phyloP scores from a whole-genome alignment of 2,113 vertebrate species.

The Pangasianodon hypophthalmus region DNA sequence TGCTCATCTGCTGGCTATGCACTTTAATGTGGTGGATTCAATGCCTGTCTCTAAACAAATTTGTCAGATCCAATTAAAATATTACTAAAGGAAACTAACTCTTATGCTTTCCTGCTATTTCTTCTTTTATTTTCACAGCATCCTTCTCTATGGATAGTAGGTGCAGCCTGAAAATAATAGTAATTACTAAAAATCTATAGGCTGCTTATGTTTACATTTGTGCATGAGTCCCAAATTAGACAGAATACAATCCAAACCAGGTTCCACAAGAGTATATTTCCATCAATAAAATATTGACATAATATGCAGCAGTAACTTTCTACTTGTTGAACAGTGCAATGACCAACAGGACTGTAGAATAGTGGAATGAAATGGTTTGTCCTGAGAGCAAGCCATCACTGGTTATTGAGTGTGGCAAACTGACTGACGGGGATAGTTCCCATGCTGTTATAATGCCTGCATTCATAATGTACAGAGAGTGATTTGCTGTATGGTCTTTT shows the following conservation, averaged over 20 bases:
- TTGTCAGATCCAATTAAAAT: slow-evolving; percentile 80
- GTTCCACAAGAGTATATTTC: background rate
- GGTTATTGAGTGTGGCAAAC: background rate
- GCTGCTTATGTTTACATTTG: background rate
- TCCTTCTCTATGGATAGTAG: slow-evolving; percentile 27
- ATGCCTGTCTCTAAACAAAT: slow-evolving; percentile 77
- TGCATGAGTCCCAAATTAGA: background rate
- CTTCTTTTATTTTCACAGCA: slow-evolving; percentile 48
- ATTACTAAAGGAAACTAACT: slow-evolving; percentile 69
- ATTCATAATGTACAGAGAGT: slow-evolving; percentile 4
- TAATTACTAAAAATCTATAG: slow-evolving; percentile 2
- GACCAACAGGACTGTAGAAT: background rate
- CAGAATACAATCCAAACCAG: background rate
- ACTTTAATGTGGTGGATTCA: slow-evolving; percentile 75
- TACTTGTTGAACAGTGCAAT: background rate
- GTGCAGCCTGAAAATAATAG: slow-evolving; percentile 3
- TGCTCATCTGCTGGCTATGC: slow-evolving; percentile 74
- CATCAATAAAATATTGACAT: background rate
- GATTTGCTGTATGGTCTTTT: slow-evolving; percentile 27
- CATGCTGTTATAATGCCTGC: background rate
- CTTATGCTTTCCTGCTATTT: slow-evolving; percentile 60
- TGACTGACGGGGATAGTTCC: slow-evolving; percentile 18
- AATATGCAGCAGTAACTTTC: background rate
- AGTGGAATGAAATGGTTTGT: background rate
- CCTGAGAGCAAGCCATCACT: background rate